Evolutionary conservation across 2,113 vertebrate genomes (phyloP), one percentile per base, ranked within the genome.

Genomic region (Cervus canadensis): DNA sequence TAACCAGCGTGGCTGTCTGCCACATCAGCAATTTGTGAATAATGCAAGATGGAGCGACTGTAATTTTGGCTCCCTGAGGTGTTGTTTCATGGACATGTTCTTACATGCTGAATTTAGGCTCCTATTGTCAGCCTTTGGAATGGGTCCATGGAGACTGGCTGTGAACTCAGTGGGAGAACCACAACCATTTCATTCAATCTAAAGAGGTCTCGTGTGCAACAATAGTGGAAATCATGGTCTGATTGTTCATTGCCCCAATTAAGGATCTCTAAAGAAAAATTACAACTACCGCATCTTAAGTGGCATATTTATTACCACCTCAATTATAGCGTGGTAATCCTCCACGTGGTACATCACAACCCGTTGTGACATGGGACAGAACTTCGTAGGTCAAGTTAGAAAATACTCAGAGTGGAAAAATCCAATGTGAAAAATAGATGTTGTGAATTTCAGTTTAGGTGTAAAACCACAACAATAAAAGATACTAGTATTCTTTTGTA

Each of bases 71-170:
- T 85, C 94, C 89, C 92, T 7, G 62, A 67, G 60, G 74, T 74
- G 97, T 3, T 79, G 28, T 91, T 98, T 96, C 43, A 84, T 74
- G 91, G 87, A 95, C 43, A 12, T 36, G 96, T 83, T 96, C 76
- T 95, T 95, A 97, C 95, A 91, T 0, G 5, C 81, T 50, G 85
- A 98, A 94, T 97, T 93, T 78, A 97, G 97, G 95, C 95, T 95
- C 91, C 79, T 15, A 16, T 89, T 3, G 45, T 54, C 57, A 97
- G 93, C 89, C 84, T 90, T 85, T 81, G 82, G 93, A 98, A 97
- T 86, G 71, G 43, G 57, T 78, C 95, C 25, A 86, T 8, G 30
- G 95, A 91, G 94, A 93, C 79, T 59, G 86, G 60, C 28, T 94
- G 36, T 85, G 78, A 96, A 92, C 57, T 82, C 83, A 23, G 71